Percentiles rank a stretch among this genome's conserved stretches.
These are phyloP conservation scores for Gypaetus barbatus DNA, from an alignment of 2,797 vertebrate genomes.

Conservation along the genomic window DNA sequence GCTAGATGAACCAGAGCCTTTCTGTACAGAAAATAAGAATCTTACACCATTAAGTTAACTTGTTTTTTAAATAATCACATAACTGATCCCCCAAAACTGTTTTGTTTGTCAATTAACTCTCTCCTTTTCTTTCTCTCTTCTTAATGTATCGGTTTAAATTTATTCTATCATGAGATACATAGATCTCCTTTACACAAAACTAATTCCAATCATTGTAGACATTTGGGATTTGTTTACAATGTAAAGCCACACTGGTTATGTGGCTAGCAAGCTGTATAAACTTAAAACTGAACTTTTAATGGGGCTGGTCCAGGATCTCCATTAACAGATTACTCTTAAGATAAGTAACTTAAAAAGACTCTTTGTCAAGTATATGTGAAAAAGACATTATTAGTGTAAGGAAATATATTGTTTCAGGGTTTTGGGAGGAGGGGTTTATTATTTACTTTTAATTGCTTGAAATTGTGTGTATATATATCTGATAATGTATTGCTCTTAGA, in stretches of 20 bases:
- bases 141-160: conserved; percentile 56
- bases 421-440: conserved; percentile 76
- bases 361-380: conserved; percentile 76
- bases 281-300: conserved; percentile 75
- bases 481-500: conserved; percentile 81
- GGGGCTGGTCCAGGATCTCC: conserved; percentile 79
- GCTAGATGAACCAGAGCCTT: conserved; percentile 41
- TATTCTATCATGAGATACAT: conserved; percentile 52
- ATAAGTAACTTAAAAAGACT: conserved; percentile 84
- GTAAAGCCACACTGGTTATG: conserved; percentile 81
- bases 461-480: conserved; percentile 82
- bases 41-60: conserved; percentile 49
- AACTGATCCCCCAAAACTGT: neutral
- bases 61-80: conserved; percentile 40
- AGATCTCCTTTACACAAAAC: conserved; percentile 52
- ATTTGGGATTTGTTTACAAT: conserved; percentile 67
- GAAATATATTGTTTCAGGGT: conserved; percentile 77
- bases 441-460: conserved; percentile 82
- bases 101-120: conserved; percentile 37
- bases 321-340: conserved; percentile 75
- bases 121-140: neutral
- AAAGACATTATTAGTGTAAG: conserved; percentile 76
- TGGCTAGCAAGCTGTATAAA: conserved; percentile 81
- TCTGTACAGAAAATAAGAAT: conserved; percentile 50
- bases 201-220: conserved; percentile 64